phyloP scores from a whole-genome alignment of 2,113 vertebrate genomes.

The Sander vitreus region DNA sequence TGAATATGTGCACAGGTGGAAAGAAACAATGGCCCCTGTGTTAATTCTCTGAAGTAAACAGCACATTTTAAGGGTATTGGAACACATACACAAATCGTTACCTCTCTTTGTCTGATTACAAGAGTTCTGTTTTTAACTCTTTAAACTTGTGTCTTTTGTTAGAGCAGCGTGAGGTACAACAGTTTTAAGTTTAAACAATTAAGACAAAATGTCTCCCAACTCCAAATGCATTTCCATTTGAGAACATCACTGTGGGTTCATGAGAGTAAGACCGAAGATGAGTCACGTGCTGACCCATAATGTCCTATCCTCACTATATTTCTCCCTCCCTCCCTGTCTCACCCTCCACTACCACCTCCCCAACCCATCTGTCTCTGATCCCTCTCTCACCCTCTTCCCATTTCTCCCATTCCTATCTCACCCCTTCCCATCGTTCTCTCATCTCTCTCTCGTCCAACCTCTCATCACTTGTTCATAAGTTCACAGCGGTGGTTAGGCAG shows the following conservation, averaged over 20 bases:
- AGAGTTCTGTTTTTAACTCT: slow-evolving; percentile 9
- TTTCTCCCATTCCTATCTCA: slow-evolving; percentile 54
- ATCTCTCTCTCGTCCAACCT: slow-evolving; percentile 68
- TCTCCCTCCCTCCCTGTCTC: slow-evolving; percentile 44
- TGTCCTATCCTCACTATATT: slow-evolving; percentile 42
- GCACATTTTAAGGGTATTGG: slow-evolving; percentile 14
- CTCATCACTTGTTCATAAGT: slow-evolving; percentile 80
- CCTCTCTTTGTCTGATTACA: slow-evolving; percentile 5
- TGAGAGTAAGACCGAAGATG: slow-evolving; percentile 11
- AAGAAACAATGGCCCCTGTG: background rate
- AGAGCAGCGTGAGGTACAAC: background rate
- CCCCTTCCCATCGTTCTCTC: slow-evolving; percentile 63
- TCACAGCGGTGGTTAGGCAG: slow-evolving; percentile 54
- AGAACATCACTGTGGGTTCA: slow-evolving; percentile 25
- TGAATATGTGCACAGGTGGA: slow-evolving; percentile 1
- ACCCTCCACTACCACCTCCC: slow-evolving; percentile 34
- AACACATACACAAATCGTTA: background rate
- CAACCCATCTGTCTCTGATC: slow-evolving; percentile 64
- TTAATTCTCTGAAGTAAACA: slow-evolving; percentile 5
- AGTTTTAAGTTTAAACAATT: slow-evolving; percentile 34
- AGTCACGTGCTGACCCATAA: slow-evolving; percentile 48
- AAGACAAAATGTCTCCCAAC: slow-evolving; percentile 9
- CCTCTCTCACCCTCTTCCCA: slow-evolving; percentile 60
- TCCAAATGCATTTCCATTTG: slow-evolving; percentile 10
- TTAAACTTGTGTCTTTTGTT: slow-evolving; percentile 16